Evolutionary conservation across 2,888 invertebrate species (phyloP), one percentile per base, ranked within the genome.

Genomic region (Caprella mutica): DNA sequence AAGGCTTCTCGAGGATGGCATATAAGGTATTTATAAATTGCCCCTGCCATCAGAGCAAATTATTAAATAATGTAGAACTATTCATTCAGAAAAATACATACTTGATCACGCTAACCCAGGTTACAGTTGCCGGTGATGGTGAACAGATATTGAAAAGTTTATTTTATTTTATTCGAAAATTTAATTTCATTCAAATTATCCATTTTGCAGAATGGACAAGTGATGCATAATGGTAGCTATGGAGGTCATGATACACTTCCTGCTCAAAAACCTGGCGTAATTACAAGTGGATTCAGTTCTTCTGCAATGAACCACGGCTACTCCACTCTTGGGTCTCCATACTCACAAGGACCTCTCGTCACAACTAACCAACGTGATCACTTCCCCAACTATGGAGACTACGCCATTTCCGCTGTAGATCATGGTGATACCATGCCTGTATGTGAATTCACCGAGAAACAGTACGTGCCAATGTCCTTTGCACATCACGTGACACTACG

Each of bases 171-270:
- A n/a, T n/a, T n/a, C n/a, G n/a, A n/a, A n/a, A n/a, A n/a, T n/a
- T n/a, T n/a, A n/a, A n/a, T n/a, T n/a, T n/a, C n/a, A n/a, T n/a
- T n/a, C n/a, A n/a, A n/a, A n/a, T n/a, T n/a, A n/a, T n/a, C n/a
- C n/a, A n/a, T n/a, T n/a, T 30, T 43, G 14, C 56, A 64, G 60
- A 64, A 64, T 38, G 64, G 64, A 5, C 60, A 64, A 43, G 54
- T 60, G 5, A 51, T 44, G 30, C 57, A 55, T n/a, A 59, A 59
- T 23, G 52, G 55, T 6, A 60, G 60, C 54, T 64, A 64, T 52
- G 58, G 44, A 5, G 64, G 60, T 35, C 64, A 64, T 50, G 26
- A 55, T 33, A 42, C 46, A 4, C 42, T 63, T 5, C 35, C 44
- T 5, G 55, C 35, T 24, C 43, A 55, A n/a, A 29, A 39, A 5